A percentile compares a stretch with the other conserved stretches of the same genome.
These are phyloP conservation scores for Coregonus sp. DNA, from an alignment of 2,797 vertebrate species.

Conservation along the genomic window DNA sequence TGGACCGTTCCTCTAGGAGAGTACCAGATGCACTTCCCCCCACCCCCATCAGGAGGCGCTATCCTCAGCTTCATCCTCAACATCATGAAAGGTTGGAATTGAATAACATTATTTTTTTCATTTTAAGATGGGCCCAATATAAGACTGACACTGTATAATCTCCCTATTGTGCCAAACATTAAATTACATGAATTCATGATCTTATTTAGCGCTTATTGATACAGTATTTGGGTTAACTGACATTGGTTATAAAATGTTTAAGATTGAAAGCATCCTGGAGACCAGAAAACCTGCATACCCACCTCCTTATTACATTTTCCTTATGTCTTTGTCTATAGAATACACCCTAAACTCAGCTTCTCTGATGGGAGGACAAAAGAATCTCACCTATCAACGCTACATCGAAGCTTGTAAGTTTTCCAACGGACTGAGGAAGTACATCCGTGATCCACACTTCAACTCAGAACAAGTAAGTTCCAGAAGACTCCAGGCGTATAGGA, in stretches of 20 bases:
- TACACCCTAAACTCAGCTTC: conserved; percentile 70
- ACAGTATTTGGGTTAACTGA: neutral
- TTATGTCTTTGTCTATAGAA: conserved; percentile 62
- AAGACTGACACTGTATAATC: neutral
- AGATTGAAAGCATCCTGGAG: conserved; percentile 1
- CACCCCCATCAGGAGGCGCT: conserved; percentile 83
- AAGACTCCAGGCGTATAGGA: neutral
- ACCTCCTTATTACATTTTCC: neutral
- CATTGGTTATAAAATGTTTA: neutral
- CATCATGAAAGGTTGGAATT: conserved; percentile 82
- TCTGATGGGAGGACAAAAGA: conserved; percentile 53
- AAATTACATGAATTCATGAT: neutral
- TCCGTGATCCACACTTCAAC: conserved; percentile 74
- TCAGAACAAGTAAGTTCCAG: conserved; percentile 55
- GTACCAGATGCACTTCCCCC: conserved; percentile 82
- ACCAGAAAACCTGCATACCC: neutral
- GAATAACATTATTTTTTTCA: neutral
- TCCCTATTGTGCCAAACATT: neutral
- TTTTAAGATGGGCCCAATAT: neutral
- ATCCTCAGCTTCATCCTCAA: conserved; percentile 85
- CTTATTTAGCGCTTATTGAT: neutral
- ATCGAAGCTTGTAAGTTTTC: conserved; percentile 88
- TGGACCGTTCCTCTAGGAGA: conserved; percentile 75
- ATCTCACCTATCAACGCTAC: conserved; percentile 78
- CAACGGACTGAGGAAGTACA: conserved; percentile 71